Evolutionary conservation across 1,140 invertebrate genomes (phyloP), one percentile per base, ranked within the genome.

Genomic region (Oreohelix idahoensis): DNA sequence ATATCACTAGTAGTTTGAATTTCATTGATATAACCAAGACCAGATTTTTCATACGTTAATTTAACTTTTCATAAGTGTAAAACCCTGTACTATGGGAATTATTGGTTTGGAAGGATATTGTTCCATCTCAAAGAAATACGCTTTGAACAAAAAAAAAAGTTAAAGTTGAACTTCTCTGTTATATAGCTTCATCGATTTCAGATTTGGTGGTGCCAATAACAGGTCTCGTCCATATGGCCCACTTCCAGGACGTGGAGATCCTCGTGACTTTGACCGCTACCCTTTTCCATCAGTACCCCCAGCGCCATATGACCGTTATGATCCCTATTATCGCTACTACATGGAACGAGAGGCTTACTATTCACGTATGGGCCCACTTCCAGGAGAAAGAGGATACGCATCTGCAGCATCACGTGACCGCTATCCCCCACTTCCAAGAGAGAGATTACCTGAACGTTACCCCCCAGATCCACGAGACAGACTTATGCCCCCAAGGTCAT

Each of bases 261-360:
- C n/a, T n/a, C n/a, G n/a, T n/a, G 73, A 87, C 32, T 85, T 84
- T 73, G 85, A 86, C 69, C 66, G 84, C 63, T 85, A 86, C 36
- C 79, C 79, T 10, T 80, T 79, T 20, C 71, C 83, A n/a, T 74
- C 79, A 26, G 83, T 83, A 23, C 86, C 85, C 42, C 84, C 84
- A 17, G 79, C 77, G 15, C 73, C 84, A 0, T 87, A 86, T 23
- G 84, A 86, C 66, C 80, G 85, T 23, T 85, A 84, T 81, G 86
- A 86, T 77, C 81, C 85, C 1, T 86, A 86, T 53, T 86, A 84
- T 58, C 83, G 85, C 51, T 84, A 84, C 49, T 86, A 83, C 78
- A 74, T 79, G 53, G 85, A 86, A 39, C 66, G 85, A 23, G 85
- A 86, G 32, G 83, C 83, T 29, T 86, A 83, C 38, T 86, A 84